Percentiles rank a stretch among this genome's conserved stretches.
phyloP scores from a whole-genome alignment of 2,888 invertebrate genomes.

The Portevinia maculata region DNA sequence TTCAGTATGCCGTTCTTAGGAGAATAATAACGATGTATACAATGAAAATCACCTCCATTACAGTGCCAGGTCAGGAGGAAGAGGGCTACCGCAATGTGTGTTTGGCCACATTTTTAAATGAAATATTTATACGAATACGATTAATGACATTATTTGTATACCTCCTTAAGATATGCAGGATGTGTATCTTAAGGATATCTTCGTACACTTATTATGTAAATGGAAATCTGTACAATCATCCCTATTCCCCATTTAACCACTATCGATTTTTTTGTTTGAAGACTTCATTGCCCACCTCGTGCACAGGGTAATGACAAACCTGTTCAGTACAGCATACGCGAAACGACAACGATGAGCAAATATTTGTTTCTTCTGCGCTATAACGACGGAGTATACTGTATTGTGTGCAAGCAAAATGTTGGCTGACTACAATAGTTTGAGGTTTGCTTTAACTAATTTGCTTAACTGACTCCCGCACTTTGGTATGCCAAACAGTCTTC shows the following conservation, averaged over 20 bases:
- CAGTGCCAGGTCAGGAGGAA: background rate
- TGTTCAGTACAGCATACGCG: background rate
- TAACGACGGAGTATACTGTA: background rate
- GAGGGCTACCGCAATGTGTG: slow-evolving; percentile 6
- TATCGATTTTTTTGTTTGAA: too few species aligned
- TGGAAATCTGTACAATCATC: background rate
- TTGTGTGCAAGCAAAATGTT: background rate
- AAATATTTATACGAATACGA: background rate
- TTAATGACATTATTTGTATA: background rate
- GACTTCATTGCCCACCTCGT: too few species aligned
- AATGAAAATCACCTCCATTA: slow-evolving; percentile 42
- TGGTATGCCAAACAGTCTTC: background rate
- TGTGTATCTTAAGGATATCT: background rate
- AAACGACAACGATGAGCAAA: background rate
- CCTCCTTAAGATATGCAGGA: background rate
- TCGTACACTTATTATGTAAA: background rate
- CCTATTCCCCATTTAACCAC: too few species aligned
- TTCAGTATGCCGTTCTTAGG: slow-evolving; percentile 7
- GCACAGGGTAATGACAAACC: too few species aligned
- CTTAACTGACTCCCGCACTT: too few species aligned
- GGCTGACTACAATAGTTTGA: too few species aligned
- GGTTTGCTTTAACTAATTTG: too few species aligned
- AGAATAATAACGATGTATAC: slow-evolving; percentile 8
- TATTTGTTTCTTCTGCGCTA: background rate
- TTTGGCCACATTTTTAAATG: slow-evolving; percentile 27